Evolutionary conservation across 92 coral and sea anemone genomes (phyloP), one percentile per base, ranked within the genome.

Genomic region (Zoanthus sansibaricus): DNA sequence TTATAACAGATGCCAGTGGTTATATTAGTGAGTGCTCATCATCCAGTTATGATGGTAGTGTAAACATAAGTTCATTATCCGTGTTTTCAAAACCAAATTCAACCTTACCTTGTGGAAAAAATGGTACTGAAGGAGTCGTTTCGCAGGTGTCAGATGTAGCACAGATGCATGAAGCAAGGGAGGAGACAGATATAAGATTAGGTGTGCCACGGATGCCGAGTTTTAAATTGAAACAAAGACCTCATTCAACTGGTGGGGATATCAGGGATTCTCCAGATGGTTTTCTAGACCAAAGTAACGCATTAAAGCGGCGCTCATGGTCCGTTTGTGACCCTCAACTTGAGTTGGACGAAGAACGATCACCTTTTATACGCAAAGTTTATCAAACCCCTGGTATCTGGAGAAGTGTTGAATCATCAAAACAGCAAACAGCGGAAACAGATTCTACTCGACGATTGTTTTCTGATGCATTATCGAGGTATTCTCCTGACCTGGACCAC

Each of bases 331-430:
- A 80, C 44, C 56, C 32, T 80, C 54, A 56, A 47, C 20, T 74
- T 6, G 73, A 80, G 20, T 12, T 37, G 45, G 85, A 80, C 25
- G 85, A 80, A 30, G 75, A 80, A 4, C 46, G 46, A 18, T 80
- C 85, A 32, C 85, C 85, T 4, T 80, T 80, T 62, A 80, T 80
- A 66, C 85, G 85, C 25, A 80, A 80, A 80, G 85, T 80, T 14
- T 80, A 80, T 47, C 85, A 80, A 46, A 44, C 11, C 31, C 58
- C 75, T 11, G 61, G 51, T 14, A 21, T 14, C 21, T 16, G 25
- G 73, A 37, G 42, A 21, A 42, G 30, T 45, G 75, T 30, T 12
- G 61, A 42, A 52, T 44, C 84, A 44, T n/a, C 56, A 5, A 5
- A 54, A 6, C 46, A n/a, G 44, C 56, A 33, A 78, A 21, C 37